Evolutionary conservation across 2,113 vertebrate genomes (phyloP).

Genomic region (Passer domesticus): DNA sequence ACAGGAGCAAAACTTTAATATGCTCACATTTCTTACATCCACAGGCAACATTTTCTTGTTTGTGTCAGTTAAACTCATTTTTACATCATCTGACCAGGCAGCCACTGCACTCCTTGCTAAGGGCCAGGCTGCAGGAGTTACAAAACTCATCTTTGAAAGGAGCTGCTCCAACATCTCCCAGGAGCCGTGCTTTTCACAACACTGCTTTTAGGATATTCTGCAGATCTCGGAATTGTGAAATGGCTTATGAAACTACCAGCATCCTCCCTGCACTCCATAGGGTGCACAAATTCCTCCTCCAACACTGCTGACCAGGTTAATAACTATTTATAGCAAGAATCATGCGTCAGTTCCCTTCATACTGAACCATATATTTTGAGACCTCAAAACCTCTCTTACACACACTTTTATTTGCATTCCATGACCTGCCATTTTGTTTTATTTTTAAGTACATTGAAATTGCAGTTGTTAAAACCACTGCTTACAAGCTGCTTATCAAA

Average conservation of each 20-base stretch:
- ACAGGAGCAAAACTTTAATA: background rate
- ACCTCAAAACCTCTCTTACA: background rate
- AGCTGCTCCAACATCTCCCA: background rate
- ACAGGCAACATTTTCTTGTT: background rate
- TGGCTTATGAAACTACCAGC: slow-evolving; percentile 15
- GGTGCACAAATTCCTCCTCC: background rate
- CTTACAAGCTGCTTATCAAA: background rate
- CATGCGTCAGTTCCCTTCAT: background rate
- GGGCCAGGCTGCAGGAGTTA: background rate
- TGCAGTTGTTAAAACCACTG: background rate
- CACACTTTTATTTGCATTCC: background rate
- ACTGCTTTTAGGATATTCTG: slow-evolving; percentile 32
- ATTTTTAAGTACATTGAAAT: background rate
- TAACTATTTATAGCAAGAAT: background rate
- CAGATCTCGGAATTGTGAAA: background rate
- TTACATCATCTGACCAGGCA: background rate
- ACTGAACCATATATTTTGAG: background rate
- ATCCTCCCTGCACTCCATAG: background rate
- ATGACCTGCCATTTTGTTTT: background rate
- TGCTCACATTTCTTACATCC: background rate
- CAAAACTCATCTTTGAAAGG: background rate
- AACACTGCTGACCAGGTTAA: background rate
- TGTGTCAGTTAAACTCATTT: background rate
- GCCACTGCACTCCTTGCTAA: background rate
- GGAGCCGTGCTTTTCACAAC: background rate